A percentile compares a stretch with the other conserved stretches of the same genome.
Conservation (phyloP, 2,797 vertebrate genomes). For the Malurus leucopterus region DNA sequence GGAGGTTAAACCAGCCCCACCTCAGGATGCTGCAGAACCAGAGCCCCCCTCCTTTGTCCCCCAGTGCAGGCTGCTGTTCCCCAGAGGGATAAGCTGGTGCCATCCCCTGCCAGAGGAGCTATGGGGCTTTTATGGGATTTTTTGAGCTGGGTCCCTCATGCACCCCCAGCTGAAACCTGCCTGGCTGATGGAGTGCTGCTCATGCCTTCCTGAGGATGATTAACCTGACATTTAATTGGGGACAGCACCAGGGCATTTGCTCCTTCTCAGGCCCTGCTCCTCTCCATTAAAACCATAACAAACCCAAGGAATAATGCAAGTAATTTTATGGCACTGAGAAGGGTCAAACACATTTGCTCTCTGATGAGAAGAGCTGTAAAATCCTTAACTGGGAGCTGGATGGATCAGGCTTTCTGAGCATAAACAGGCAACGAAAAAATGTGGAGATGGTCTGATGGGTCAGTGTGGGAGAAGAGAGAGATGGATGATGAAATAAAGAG, state of each 20-base stretch:
- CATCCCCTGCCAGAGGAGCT: neutral
- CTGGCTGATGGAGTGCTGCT: neutral
- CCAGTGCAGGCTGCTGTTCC: neutral
- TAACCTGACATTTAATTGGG: neutral
- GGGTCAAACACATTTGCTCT: slow-evolving; percentile 21
- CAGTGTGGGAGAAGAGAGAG: slow-evolving; percentile 20
- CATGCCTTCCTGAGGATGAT: neutral
- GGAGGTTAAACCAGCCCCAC: neutral
- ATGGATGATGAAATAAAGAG: slow-evolving; percentile 47
- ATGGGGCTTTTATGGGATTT: neutral
- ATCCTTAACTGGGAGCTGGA: slow-evolving; percentile 8
- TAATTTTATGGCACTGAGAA: slow-evolving; percentile 29
- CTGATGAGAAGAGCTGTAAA: slow-evolving; percentile 35
- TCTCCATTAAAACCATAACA: neutral
- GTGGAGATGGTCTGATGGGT: slow-evolving; percentile 23
- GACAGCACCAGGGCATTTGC: neutral
- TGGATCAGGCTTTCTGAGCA: slow-evolving; percentile 2
- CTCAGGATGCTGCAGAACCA: neutral
- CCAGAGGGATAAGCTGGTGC: neutral
- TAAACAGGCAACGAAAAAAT: neutral
- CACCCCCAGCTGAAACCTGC: neutral
- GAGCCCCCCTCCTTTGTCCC: neutral
- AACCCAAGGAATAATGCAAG: slow-evolving; percentile 1
- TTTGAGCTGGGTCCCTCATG: neutral
- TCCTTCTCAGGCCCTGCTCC: neutral